phyloP scores from a whole-genome alignment of 1,140 invertebrate species.

The Anoplolepis gracilipes region DNA sequence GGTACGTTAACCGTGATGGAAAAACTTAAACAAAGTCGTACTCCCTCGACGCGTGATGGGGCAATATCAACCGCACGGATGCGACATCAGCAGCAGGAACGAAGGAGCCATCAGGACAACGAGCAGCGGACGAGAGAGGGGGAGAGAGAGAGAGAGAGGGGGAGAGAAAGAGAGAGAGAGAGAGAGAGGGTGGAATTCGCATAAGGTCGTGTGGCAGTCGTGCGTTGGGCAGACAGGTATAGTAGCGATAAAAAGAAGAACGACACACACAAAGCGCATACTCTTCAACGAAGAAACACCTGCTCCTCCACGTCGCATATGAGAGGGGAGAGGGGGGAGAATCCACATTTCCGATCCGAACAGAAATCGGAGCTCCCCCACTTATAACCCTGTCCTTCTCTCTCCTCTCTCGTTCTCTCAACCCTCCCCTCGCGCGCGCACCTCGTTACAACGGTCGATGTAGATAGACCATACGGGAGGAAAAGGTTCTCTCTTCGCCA shows the following conservation, averaged over 20 bases:
- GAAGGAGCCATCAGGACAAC: background rate
- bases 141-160: too few relatives aligned
- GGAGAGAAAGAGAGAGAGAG: too few relatives aligned
- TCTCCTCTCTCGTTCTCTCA: background rate
- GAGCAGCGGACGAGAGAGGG: background rate
- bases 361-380: background rate
- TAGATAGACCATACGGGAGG: constrained; percentile 26
- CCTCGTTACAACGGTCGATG: constrained; percentile 70
- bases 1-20: constrained; percentile 21
- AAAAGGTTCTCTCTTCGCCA: constrained; percentile 34
- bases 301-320: constrained; percentile 34
- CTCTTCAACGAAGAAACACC: constrained; percentile 54
- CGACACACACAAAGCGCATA: constrained; percentile 55
- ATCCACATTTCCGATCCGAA: constrained; percentile 16
- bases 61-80: constrained; percentile 22
- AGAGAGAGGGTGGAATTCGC: constrained; percentile 63
- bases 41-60: background rate
- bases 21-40: constrained; percentile 38
- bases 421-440: background rate
- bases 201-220: constrained; percentile 21
- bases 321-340: background rate
- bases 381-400: background rate
- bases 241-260: constrained; percentile 55
- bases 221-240: background rate
- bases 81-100: background rate